Evolutionary conservation across 2,113 vertebrate genomes (phyloP).

Genomic region (Mobula birostris): DNA sequence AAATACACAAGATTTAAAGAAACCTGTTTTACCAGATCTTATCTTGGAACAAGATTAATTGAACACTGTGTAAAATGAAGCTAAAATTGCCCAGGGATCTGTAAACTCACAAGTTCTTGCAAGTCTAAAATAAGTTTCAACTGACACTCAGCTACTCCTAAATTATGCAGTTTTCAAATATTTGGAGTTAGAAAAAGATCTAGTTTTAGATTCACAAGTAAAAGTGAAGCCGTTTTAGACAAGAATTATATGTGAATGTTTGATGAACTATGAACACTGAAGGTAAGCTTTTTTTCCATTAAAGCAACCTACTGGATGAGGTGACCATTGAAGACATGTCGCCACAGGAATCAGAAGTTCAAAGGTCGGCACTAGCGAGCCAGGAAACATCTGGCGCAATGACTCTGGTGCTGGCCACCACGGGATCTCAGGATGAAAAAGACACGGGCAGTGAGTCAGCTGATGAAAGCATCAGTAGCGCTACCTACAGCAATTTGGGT

Average conservation of each 20-base stretch:
- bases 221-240: neutral
- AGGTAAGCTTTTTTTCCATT: neutral
- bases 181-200: neutral
- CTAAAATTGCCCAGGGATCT: constrained; percentile 22
- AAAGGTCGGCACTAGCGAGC: neutral
- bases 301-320: constrained; percentile 17
- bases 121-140: constrained; percentile 12
- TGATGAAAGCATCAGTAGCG: constrained; percentile 71
- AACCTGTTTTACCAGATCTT: constrained; percentile 26
- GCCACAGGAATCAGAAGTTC: constrained; percentile 31
- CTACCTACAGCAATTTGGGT: constrained; percentile 93
- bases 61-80: constrained; percentile 12
- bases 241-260: neutral
- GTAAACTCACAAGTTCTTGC: constrained; percentile 26
- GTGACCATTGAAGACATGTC: constrained; percentile 33
- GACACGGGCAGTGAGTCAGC: constrained; percentile 62
- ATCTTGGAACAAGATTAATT: constrained; percentile 19
- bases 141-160: neutral
- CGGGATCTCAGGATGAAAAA: constrained; percentile 51
- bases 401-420: constrained; percentile 2
- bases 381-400: neutral
- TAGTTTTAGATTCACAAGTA: neutral
- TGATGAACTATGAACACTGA: neutral
- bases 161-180: neutral
- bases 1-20: neutral